These are phyloP conservation scores for Thryonomys swinderianus DNA, from an alignment of 2,113 vertebrate species.

Conservation along the genomic window DNA sequence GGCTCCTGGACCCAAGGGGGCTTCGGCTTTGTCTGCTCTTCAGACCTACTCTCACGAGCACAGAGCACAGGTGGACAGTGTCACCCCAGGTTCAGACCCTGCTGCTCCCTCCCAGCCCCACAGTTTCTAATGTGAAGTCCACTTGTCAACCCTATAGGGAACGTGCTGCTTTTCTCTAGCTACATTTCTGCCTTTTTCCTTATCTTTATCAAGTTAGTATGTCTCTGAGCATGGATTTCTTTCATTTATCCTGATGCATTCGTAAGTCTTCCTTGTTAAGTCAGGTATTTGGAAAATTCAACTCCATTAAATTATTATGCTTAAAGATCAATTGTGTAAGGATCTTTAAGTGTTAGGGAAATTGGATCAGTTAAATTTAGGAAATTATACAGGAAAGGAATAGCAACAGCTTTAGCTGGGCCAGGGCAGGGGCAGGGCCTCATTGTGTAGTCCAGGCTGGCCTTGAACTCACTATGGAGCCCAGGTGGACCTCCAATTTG, in stretches of 20 bases:
- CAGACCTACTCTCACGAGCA: background rate
- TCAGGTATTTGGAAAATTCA: background rate
- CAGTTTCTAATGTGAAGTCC: background rate
- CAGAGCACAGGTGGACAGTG: background rate
- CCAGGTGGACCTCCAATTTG: no score
- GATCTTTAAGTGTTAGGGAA: background rate
- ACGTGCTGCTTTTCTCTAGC: background rate
- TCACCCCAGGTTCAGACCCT: background rate
- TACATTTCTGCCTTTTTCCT: background rate
- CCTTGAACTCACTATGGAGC: background rate
- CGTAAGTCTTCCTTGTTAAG: background rate
- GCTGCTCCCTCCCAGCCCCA: background rate
- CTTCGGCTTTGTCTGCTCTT: background rate
- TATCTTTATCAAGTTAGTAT: background rate
- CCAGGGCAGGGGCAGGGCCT: background rate
- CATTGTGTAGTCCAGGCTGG: background rate
- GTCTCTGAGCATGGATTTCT: background rate
- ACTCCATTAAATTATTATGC: background rate
- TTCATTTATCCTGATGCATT: background rate
- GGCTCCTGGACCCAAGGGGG: background rate
- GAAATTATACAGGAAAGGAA: slow-evolving; percentile 13
- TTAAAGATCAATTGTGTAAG: background rate
- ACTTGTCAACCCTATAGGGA: background rate
- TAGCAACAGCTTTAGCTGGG: background rate
- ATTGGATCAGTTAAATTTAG: background rate